Conservation (phyloP, 2,113 vertebrate species). For the Lasiurus cinereus region DNA sequence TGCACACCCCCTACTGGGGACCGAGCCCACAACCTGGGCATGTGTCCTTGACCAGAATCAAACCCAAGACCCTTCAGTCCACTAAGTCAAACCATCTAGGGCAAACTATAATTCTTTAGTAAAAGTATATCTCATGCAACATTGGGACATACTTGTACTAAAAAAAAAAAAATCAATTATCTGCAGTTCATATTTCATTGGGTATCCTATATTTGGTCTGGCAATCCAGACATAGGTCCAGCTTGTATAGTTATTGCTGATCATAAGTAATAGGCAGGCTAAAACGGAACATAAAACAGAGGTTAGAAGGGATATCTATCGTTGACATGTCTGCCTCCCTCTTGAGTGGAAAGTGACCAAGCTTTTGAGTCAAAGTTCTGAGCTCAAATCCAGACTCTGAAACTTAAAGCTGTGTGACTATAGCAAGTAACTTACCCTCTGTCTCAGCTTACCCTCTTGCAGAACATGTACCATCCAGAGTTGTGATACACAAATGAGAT, state of each 20-base stretch:
- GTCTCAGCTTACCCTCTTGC: not conserved
- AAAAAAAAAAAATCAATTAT: not conserved
- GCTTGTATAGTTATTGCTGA: not conserved
- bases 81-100: too few relatives aligned
- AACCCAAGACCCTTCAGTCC: too few relatives aligned
- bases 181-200: not conserved
- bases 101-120: conserved; percentile 10
- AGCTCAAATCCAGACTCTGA: not conserved
- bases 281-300: not conserved
- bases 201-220: not conserved
- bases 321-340: not conserved
- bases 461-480: not conserved
- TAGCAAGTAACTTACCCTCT: not conserved
- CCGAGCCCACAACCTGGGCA: too few relatives aligned
- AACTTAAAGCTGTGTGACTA: not conserved
- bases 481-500: not conserved
- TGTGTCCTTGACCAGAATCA: too few relatives aligned
- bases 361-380: not conserved
- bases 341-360: not conserved
- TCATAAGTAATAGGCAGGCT: not conserved
- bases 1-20: too few relatives aligned
- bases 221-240: not conserved
- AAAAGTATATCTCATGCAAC: not conserved
- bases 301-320: not conserved
- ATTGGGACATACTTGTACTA: not conserved